phyloP scores from a whole-genome alignment of 2,797 vertebrate species.

The Scyliorhinus canicula region DNA sequence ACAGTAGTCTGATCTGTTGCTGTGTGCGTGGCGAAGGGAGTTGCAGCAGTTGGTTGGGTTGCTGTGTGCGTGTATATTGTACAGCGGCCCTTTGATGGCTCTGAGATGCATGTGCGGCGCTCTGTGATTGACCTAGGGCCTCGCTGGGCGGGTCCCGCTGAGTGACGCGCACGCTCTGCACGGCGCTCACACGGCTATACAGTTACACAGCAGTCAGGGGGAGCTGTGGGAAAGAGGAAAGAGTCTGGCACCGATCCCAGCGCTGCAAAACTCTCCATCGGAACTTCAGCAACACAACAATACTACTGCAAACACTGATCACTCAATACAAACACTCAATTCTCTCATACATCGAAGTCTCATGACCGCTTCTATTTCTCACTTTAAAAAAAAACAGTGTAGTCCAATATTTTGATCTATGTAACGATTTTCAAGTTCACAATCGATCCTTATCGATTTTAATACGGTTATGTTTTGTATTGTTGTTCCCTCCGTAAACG shows the following conservation, averaged over 20 bases:
- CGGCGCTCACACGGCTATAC: slow-evolving; percentile 59
- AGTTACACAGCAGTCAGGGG: slow-evolving; percentile 56
- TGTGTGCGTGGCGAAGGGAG: slow-evolving; percentile 4
- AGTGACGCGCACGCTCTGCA: slow-evolving; percentile 44
- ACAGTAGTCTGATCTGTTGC: slow-evolving; percentile 19
- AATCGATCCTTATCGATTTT: not conserved
- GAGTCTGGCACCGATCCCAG: slow-evolving; percentile 46
- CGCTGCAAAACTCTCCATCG: slow-evolving; percentile 42
- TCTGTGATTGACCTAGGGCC: slow-evolving; percentile 18
- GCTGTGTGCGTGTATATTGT: slow-evolving; percentile 25
- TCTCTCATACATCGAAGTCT: not conserved
- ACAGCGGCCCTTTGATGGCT: slow-evolving; percentile 22
- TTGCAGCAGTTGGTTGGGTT: slow-evolving; percentile 1
- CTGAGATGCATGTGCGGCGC: not conserved
- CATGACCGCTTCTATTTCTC: not conserved
- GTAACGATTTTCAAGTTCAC: not conserved
- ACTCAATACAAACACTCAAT: not conserved
- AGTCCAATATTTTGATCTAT: not conserved
- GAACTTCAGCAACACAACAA: slow-evolving; percentile 44
- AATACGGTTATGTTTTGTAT: not conserved
- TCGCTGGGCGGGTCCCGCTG: slow-evolving; percentile 35
- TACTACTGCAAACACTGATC: not conserved
- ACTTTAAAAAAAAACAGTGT: not conserved
- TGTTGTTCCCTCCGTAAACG: not conserved
- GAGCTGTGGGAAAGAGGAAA: slow-evolving; percentile 58